phyloP scores from a whole-genome alignment of 1,140 invertebrate species.

The Bombus sibiricus region DNA sequence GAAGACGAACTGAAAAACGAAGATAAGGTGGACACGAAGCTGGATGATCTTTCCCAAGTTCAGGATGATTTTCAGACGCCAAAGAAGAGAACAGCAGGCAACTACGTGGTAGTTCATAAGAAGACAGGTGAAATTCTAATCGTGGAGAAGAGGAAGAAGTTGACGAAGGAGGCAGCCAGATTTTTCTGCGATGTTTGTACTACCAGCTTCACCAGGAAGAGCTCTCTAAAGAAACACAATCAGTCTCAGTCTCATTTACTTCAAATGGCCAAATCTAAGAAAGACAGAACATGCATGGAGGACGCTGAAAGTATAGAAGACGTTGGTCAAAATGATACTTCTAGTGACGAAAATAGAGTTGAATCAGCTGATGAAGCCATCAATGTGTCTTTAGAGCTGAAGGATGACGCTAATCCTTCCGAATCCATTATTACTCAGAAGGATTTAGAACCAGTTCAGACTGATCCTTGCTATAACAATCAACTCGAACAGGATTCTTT shows the following conservation, averaged over 20 bases:
- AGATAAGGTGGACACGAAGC: neutral
- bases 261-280: constrained; percentile 67
- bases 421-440: neutral
- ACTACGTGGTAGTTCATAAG: constrained; percentile 77
- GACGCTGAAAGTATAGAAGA: constrained; percentile 17
- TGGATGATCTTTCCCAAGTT: neutral
- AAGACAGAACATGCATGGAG: constrained; percentile 37
- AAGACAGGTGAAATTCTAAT: constrained; percentile 80
- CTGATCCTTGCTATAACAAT: neutral
- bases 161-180: constrained; percentile 79
- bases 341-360: neutral
- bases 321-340: neutral
- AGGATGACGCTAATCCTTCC: neutral
- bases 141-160: constrained; percentile 79
- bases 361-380: neutral
- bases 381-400: neutral
- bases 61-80: constrained; percentile 66
- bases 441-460: neutral
- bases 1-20: neutral
- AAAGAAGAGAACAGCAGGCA: constrained; percentile 74
- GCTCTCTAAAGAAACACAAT: constrained; percentile 80
- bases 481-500: constrained; percentile 12
- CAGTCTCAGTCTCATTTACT: constrained; percentile 77
- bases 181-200: constrained; percentile 80
- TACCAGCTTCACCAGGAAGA: constrained; percentile 80